Percentiles rank a stretch among this genome's conserved stretches.
Conservation (phyloP, 2,113 vertebrate genomes). For the Pituophis catenifer region DNA sequence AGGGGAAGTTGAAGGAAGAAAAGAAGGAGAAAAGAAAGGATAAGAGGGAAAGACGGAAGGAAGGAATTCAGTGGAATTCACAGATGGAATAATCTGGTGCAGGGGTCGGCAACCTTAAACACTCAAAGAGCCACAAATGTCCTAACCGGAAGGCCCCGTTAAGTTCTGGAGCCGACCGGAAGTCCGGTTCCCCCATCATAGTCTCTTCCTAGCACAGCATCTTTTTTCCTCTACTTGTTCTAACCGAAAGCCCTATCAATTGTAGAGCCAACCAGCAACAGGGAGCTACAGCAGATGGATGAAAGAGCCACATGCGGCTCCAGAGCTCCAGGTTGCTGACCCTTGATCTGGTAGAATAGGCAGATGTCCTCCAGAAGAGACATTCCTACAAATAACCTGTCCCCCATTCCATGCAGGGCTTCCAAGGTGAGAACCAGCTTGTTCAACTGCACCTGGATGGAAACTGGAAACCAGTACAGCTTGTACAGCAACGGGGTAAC, state of each 20-base stretch:
- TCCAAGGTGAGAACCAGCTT: background rate
- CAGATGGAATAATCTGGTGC: background rate
- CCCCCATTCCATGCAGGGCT: background rate
- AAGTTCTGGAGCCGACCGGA: no score
- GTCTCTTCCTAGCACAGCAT: no score
- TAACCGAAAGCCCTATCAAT: no score
- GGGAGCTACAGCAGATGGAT: no score
- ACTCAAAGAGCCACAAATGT: no score
- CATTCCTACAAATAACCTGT: background rate
- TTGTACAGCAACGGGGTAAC: background rate
- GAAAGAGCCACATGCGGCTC: no score
- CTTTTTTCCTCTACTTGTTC: no score
- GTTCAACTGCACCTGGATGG: background rate
- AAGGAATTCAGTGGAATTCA: background rate
- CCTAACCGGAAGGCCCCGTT: no score
- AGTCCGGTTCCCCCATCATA: no score
- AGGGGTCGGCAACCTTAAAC: no score
- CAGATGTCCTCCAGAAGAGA: background rate
- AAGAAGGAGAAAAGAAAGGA: background rate
- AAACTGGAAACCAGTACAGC: background rate
- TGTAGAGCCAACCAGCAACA: no score
- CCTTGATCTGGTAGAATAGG: background rate
- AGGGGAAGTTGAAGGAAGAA: background rate
- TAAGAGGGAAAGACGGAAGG: background rate
- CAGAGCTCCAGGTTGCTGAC: no score